Evolutionary conservation across 2,797 vertebrate species (phyloP), one percentile per base, ranked within the genome.

Genomic region (Acipenser oxyrinchus): DNA sequence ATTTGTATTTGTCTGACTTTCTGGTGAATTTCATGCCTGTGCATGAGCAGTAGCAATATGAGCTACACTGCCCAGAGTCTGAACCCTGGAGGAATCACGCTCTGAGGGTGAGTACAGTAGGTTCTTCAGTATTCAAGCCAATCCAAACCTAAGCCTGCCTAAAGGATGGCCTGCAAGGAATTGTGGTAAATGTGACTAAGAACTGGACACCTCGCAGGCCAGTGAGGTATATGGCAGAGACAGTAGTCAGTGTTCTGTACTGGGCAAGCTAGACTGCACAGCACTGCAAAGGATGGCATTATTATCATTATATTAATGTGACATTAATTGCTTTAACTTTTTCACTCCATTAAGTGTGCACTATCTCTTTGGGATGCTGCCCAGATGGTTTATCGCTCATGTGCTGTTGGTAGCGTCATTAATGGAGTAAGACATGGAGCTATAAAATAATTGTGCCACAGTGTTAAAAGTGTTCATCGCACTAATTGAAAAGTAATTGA

Each of bases 251-350:
- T 2, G 23, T 37, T 37, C 23, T 37, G 23, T 37, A 73, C 70
- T 71, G 58, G 71, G 68, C 74, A 68, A 70, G 76, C 79, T 77
- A 77, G 72, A 77, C 71, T 75, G 76, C 79, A 82, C 81, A 77
- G 78, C 74, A 79, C 85, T 83, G 81, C 77, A 78, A 83, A 80
- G 81, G 80, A 84, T 81, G 83, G 87, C 84, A 89, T 90, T 91
- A 90, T 91, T 91, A 89, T 90, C 87, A 82, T 91, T 91, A 88
- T 88, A 91, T 90, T 91, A 91, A 90, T 90, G 88, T 90, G 87
- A 91, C 89, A 90, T 90, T 91, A 90, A 91, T 91, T 90, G 88
- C 88, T 89, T 90, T 89, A 88, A 90, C 85, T 91, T 91, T 90
- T 90, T 90, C 88, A 90, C 87, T 91, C 88, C 88, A 91, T 91